A percentile compares a stretch with the other conserved stretches of the same genome.
Evolutionary conservation across 2,888 invertebrate species (phyloP).

Genomic region (Tridacna gigas): DNA sequence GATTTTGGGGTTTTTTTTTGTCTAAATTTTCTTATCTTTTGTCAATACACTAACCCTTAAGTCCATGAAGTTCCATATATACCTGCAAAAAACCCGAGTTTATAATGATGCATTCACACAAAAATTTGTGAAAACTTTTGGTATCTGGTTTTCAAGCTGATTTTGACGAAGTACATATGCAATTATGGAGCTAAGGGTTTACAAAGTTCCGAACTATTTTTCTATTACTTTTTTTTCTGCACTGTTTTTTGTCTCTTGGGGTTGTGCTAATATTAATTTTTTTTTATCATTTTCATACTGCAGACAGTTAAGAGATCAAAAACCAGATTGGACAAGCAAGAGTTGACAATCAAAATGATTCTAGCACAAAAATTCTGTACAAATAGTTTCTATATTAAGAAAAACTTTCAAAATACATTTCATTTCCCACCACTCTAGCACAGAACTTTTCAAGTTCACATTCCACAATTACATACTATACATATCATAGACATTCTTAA

Average conservation of each 20-base stretch:
- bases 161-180: slow-evolving; percentile 14
- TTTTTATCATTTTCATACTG: too few relatives aligned
- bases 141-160: not conserved
- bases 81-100: not conserved
- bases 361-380: slow-evolving; percentile 23
- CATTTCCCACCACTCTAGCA: slow-evolving; percentile 12
- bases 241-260: not conserved
- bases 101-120: not conserved
- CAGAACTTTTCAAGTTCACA: slow-evolving; percentile 26
- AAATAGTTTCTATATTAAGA: not conserved
- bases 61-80: slow-evolving; percentile 25
- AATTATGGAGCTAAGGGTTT: slow-evolving; percentile 23
- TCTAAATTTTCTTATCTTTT: not conserved
- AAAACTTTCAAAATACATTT: slow-evolving; percentile 11
- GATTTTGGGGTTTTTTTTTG: not conserved
- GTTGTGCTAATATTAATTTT: too few relatives aligned
- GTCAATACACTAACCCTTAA: not conserved
- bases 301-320: too few relatives aligned
- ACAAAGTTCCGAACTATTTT: not conserved
- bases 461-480: not conserved
- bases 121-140: not conserved
- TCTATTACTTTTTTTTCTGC: not conserved
- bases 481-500: slow-evolving; percentile 18
- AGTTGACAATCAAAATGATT: slow-evolving; percentile 7
- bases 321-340: too few relatives aligned